phyloP scores from a whole-genome alignment of 2,113 vertebrate genomes.

The Oxyruncus cristatus region DNA sequence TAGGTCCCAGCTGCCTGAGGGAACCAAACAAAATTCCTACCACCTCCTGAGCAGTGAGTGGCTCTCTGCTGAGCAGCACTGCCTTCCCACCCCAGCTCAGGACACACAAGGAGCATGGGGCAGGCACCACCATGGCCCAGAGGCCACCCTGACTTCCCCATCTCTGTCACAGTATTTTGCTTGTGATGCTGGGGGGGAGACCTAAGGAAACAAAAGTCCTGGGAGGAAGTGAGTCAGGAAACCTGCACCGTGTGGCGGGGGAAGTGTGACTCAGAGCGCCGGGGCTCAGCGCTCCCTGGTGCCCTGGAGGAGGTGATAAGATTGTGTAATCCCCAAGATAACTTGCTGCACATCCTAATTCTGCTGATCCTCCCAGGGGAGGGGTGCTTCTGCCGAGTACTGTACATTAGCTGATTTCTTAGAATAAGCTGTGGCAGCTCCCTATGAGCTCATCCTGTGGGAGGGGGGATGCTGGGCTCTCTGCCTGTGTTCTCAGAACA shows the following conservation, averaged over 20 bases:
- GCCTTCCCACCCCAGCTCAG: background rate
- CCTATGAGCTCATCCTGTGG: conserved; percentile 31
- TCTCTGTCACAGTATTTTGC: background rate
- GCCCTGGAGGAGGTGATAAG: conserved; percentile 61
- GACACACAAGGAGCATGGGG: accelerated
- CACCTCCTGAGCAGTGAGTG: background rate
- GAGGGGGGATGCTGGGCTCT: conserved; percentile 51
- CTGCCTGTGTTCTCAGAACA: background rate
- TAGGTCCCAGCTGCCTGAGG: background rate
- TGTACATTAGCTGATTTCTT: conserved; percentile 67
- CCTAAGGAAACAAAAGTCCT: conserved; percentile 26
- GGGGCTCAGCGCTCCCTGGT: background rate
- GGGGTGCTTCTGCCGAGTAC: conserved; percentile 56
- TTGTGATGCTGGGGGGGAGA: background rate
- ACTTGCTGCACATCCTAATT: conserved; percentile 61
- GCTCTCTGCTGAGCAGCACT: background rate
- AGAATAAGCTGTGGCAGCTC: conserved; percentile 59
- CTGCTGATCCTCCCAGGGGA: conserved; percentile 66
- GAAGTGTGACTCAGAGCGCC: conserved; percentile 51
- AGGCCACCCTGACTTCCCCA: background rate
- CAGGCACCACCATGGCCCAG: background rate
- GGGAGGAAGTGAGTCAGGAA: conserved; percentile 65
- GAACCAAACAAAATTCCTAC: background rate
- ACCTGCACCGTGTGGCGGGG: background rate
- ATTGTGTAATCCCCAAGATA: conserved; percentile 67